A percentile compares a stretch with the other conserved stretches of the same genome.
phyloP scores from a whole-genome alignment of 2,888 invertebrate species.

The Agrochola lychnidis region DNA sequence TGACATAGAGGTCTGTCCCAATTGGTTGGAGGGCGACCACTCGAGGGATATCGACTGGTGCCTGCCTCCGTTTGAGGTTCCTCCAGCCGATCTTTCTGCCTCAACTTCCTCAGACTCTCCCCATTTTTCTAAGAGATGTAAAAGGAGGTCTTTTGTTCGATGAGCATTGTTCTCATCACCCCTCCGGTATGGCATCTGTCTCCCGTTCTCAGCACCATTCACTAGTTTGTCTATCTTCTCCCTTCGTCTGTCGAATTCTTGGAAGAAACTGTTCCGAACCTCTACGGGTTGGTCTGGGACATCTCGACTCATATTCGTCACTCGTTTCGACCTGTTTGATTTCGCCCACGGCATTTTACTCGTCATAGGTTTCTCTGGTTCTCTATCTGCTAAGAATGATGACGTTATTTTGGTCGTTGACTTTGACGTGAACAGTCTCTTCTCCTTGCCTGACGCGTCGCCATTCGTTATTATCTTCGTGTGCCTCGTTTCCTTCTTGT shows the following conservation, averaged over 20 bases:
- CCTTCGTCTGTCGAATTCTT: slow-evolving; percentile 86
- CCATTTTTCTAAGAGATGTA: slow-evolving; percentile 94
- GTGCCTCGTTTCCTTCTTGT: slow-evolving; percentile 79
- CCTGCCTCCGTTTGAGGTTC: slow-evolving; percentile 85
- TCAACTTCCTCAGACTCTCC: slow-evolving; percentile 91
- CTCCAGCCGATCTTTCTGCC: slow-evolving; percentile 88
- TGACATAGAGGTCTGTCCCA: slow-evolving; percentile 95
- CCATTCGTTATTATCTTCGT: slow-evolving; percentile 83
- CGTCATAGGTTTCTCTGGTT: slow-evolving; percentile 86
- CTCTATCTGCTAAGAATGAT: slow-evolving; percentile 82
- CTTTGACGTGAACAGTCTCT: slow-evolving; percentile 83
- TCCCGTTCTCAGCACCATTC: slow-evolving; percentile 83
- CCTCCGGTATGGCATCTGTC: slow-evolving; percentile 87
- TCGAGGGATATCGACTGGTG: slow-evolving; percentile 95
- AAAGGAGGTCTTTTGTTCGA: slow-evolving; percentile 94
- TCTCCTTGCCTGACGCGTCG: slow-evolving; percentile 78
- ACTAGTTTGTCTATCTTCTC: slow-evolving; percentile 87
- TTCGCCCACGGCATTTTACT: slow-evolving; percentile 90
- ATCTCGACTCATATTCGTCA: slow-evolving; percentile 93
- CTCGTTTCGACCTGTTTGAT: slow-evolving; percentile 90
- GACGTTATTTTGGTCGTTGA: slow-evolving; percentile 85
- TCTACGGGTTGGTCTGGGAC: slow-evolving; percentile 92
- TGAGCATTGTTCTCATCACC: slow-evolving; percentile 91
- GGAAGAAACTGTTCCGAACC: slow-evolving; percentile 89
- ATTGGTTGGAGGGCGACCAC: slow-evolving; percentile 93